Percentiles rank a stretch among this genome's conserved stretches.
Conservation (phyloP, 2,797 vertebrate species). For the Lagodon rhomboides region DNA sequence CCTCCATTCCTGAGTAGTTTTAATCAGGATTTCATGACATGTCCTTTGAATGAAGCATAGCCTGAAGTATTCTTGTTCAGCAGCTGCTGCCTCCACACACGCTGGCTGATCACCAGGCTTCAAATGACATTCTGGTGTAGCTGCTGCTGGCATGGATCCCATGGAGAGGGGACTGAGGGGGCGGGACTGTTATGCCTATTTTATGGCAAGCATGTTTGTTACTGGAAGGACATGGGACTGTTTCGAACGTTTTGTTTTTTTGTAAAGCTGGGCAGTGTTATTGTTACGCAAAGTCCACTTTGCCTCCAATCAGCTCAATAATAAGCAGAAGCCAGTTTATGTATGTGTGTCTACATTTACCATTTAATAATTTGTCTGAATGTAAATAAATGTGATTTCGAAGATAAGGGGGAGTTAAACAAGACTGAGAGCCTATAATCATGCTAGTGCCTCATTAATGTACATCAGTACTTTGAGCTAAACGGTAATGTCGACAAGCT, state of each 20-base stretch:
- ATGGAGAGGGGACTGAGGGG: conserved; percentile 55
- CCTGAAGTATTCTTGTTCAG: conserved; percentile 63
- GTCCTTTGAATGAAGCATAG: conserved; percentile 61
- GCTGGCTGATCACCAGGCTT: conserved; percentile 63
- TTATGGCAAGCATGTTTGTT: conserved; percentile 38
- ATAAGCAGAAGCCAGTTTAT: neutral
- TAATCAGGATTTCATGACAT: conserved; percentile 27
- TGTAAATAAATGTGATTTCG: neutral
- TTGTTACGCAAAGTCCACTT: neutral
- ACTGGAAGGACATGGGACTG: conserved; percentile 39
- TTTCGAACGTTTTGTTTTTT: conserved; percentile 35
- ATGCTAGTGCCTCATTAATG: neutral
- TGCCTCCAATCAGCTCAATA: neutral
- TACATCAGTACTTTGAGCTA: neutral
- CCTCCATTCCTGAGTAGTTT: conserved; percentile 20
- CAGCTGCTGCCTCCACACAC: conserved; percentile 75
- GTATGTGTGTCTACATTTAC: neutral
- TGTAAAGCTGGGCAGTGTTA: conserved; percentile 15
- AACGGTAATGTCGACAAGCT: neutral
- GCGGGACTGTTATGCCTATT: conserved; percentile 58
- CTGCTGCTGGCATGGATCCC: conserved; percentile 71
- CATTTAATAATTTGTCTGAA: neutral
- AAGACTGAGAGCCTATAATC: neutral
- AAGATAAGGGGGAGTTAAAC: too few relatives aligned
- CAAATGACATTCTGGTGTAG: conserved; percentile 77